Base-by-base conservation (phyloP, 1,140 invertebrate species). In the Acromyrmex charruanus region DNA sequence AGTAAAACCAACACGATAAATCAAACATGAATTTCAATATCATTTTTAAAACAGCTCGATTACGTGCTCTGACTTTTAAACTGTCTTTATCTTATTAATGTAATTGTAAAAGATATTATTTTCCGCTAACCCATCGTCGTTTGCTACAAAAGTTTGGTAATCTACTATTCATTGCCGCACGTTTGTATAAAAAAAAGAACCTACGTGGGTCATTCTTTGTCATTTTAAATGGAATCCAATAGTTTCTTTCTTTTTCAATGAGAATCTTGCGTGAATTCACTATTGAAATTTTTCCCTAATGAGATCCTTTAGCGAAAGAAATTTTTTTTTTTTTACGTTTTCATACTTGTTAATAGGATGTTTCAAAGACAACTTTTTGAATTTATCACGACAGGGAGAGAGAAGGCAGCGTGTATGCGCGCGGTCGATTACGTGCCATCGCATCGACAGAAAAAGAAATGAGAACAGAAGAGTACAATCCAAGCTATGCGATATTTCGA, bases 41-140 rank as follows among this genome's bases (percentile, higher is more conserved):
- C 61, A 82, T 74, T 82, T 74, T 49, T 55, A 49, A 61, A 84
- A 84, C 69, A n/a, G 25, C 21, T 49, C 68, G 21, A 25, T 72
- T 74, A 84, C 68, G 53, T 74, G 68, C 14, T 18, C 35, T 6
- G 53, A 16, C 25, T 35, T 28, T 28, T 31, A 4, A 74, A 51
- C 14, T 28, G 49, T n/a, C 25, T 61, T 49, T 51, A 31, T 35
- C 39, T 61, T 84, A 63, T 84, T 74, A 84, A 84, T 74, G 69
- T 28, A 44, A 44, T 44, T 44, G 39, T 51, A 82, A 84, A 84
- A 74, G 55, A 84, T 74, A 84, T 84, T 51, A 84, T 61, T 84
- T 25, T 21, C n/a, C 39, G 9, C 55, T 49, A 61, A 49, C 18
- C 14, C 14, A 49, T n/a, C 53, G 28, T 58, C 16, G 63, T 69